Base-by-base conservation (phyloP, 2,797 vertebrate genomes). In the Pseudomugil tenellus region DNA sequence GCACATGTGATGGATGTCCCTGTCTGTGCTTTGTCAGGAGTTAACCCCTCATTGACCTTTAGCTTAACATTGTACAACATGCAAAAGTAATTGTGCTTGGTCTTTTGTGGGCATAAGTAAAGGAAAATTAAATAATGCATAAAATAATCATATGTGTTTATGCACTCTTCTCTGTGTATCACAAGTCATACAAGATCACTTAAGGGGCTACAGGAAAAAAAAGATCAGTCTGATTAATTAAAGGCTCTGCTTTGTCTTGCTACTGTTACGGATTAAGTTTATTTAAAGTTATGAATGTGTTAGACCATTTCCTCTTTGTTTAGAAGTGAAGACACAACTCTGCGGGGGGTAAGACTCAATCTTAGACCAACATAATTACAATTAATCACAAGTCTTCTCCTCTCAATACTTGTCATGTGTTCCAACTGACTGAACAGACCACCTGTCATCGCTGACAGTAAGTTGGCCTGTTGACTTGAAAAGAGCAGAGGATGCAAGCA, bases 31-130 rank as follows among this genome's bases (percentile, higher is more conserved):
- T 86, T 89, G 81, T 84, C 76, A 75, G 63, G 81, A 65, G 76
- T 84, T 90, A 84, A 85, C 84, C 89, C 68, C 70, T 71, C 48
- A 26, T 56, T 91, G 86, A 92, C 90, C 88, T 88, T 48, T 54
- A 67, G 72, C 58, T 69, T 78, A 69, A 67, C 75, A 49, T 71
- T 21, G 4, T 32, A 39, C 25, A 72, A 63, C 63, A 75, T 17
- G 54, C 54, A 71, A 51, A 52, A 34, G 29, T 63, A 74, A 76
- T 74, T 84, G 66, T 63, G 37, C 37, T 31, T 39, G 23, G 19
- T 32, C 23, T 39, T 70, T 64, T 56, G 32, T 71, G 29, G 58
- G 28, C 37, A 9, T 1, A 14, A 6, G 66, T 63, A 19, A 35
- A 16, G 63, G 34, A 52, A 46, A 67, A 35, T 37, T 7, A 8